Base-by-base conservation (phyloP, 2,113 vertebrate species). In the Crotalus helleri region DNA sequence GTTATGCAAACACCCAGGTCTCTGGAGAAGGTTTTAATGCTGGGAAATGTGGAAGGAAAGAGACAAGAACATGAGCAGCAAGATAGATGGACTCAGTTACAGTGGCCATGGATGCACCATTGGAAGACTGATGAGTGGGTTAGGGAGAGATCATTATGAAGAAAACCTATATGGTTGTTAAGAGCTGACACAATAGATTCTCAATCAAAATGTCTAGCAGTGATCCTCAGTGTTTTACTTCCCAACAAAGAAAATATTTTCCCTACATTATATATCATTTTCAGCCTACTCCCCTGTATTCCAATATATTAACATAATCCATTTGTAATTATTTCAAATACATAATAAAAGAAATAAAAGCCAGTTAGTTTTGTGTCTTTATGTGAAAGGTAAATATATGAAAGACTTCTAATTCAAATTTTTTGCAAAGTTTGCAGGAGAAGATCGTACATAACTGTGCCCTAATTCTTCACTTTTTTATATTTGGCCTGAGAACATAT, bases 251-350 rank as follows among this genome's bases (percentile, higher is more conserved):
- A 21, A 6, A n/a, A 17, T 29, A 81, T 58, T 53, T 87, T 8
- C 19, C 39, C 26, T 21, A 39, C 21, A 15, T 59, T 85, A 87
- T 86, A 39, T 92, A 51, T 57, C 94, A 57, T 74, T 11, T 96
- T 89, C 93, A 93, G 33, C 5, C 58, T 58, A 13, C 4, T 3
- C 4, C 2, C 57, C 1, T 15, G 2, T 3, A 3, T 5, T 24
- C 9, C 11, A 54, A 19, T 33, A 88, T 88, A 88, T 88, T 29
- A 51, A 53, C 9, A 53, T 19, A 29, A 46, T 89, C 23, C 2
- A 89, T 39, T 29, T 90, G n/a, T 13, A 57, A 58, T 33, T 24
- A 21, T 49, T 54, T 53, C n/a, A 64, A 64, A 64, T 13, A 64
- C 12, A 64, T 29, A 8, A 64, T 64, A 64, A 64, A 64, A 64